Evolutionary conservation across 2,113 vertebrate species (phyloP).

Genomic region (Xiphophorus couchianus): DNA sequence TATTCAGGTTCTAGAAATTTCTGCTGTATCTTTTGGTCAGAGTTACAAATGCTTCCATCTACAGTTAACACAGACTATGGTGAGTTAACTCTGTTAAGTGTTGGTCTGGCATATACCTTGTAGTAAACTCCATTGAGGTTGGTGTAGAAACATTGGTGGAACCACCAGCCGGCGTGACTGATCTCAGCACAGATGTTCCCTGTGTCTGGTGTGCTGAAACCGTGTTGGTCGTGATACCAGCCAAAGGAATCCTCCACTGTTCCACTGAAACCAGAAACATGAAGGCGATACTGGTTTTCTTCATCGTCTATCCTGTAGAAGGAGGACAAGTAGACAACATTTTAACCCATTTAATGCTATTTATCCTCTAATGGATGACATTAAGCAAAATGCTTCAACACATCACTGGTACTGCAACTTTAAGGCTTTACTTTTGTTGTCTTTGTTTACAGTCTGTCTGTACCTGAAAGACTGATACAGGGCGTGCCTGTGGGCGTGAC

Average conservation of each 20-base stretch:
- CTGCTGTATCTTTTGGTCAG: too few species aligned
- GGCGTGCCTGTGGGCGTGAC: slow-evolving; percentile 79
- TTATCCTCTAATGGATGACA: background rate
- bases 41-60: too few species aligned
- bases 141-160: slow-evolving; percentile 87
- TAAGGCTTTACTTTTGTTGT: too few species aligned
- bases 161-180: slow-evolving; percentile 89
- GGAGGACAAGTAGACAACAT: background rate
- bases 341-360: too few species aligned
- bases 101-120: slow-evolving; percentile 68
- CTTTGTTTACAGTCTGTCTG: background rate
- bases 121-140: slow-evolving; percentile 90
- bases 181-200: slow-evolving; percentile 87
- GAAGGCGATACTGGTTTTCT: slow-evolving; percentile 80
- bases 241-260: slow-evolving; percentile 85
- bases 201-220: slow-evolving; percentile 85
- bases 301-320: slow-evolving; percentile 80
- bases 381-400: background rate
- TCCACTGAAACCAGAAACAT: slow-evolving; percentile 84
- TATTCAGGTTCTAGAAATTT: too few species aligned
- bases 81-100: background rate
- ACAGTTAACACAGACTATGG: too few species aligned
- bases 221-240: slow-evolving; percentile 86
- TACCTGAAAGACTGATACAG: slow-evolving; percentile 86
- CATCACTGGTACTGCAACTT: too few species aligned